Evolutionary conservation across 2,113 vertebrate genomes (phyloP).

Genomic region (Rhodinocichla rosea): DNA sequence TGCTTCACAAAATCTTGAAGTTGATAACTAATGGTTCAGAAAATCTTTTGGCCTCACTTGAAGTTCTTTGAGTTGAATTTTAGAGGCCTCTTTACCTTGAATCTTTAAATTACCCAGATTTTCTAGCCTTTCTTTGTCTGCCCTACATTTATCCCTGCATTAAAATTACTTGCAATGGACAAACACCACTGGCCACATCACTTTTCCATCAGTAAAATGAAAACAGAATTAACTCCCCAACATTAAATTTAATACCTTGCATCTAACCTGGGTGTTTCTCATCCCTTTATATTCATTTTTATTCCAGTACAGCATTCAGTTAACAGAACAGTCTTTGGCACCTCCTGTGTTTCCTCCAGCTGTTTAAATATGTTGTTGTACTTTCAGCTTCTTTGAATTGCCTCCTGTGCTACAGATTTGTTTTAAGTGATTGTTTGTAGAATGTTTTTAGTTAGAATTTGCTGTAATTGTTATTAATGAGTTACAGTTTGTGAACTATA

Average conservation of each 20-base stretch:
- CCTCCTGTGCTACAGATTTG: slow-evolving; percentile 47
- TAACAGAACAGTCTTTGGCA: slow-evolving; percentile 30
- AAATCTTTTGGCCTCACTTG: neutral
- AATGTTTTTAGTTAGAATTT: slow-evolving; percentile 51
- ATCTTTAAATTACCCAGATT: neutral
- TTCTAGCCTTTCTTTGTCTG: neutral
- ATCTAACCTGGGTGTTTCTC: neutral
- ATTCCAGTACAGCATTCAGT: slow-evolving; percentile 31
- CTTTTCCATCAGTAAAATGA: neutral
- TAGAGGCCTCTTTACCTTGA: neutral
- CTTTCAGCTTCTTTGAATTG: slow-evolving; percentile 49
- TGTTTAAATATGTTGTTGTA: slow-evolving; percentile 59
- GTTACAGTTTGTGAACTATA: neutral
- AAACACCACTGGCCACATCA: neutral
- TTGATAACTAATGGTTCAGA: neutral
- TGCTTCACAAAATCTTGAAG: neutral
- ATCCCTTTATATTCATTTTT: slow-evolving; percentile 46
- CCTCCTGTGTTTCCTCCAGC: slow-evolving; percentile 55
- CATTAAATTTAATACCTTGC: neutral
- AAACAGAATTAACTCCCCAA: neutral
- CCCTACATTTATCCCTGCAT: neutral
- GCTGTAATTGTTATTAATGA: slow-evolving; percentile 34
- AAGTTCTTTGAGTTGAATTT: neutral
- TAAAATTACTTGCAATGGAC: neutral
- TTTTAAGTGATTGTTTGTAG: slow-evolving; percentile 58